phyloP scores from a whole-genome alignment of 2,113 vertebrate species.

The Sylvia atricapilla region DNA sequence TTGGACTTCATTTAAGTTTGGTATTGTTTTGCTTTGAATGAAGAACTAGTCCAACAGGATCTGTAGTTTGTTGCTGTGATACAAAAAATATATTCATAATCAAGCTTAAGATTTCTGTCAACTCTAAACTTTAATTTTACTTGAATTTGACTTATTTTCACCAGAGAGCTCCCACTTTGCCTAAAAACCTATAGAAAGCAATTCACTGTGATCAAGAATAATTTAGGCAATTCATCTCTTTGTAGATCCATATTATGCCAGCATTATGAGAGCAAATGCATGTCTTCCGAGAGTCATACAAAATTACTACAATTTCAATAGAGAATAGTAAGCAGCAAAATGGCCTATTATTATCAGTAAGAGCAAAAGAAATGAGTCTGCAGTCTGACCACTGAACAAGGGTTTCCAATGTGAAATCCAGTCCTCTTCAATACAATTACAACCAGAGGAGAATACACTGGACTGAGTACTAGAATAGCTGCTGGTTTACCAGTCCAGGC shows the following conservation, averaged over 20 bases:
- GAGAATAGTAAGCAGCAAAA: background rate
- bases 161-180: background rate
- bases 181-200: background rate
- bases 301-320: background rate
- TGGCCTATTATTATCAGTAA: background rate
- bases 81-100: background rate
- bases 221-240: background rate
- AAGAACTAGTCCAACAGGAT: background rate
- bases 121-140: background rate
- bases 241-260: background rate
- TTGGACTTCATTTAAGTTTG: background rate
- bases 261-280: background rate
- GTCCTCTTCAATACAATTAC: background rate
- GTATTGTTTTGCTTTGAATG: background rate
- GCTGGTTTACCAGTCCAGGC: background rate
- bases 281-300: background rate
- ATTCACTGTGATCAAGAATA: background rate
- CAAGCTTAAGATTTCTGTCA: background rate
- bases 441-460: background rate
- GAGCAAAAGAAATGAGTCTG: background rate
- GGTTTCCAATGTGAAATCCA: background rate
- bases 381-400: background rate
- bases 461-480: background rate
- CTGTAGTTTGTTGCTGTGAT: background rate
- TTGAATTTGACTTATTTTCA: background rate